Base-by-base conservation (phyloP, 2,113 vertebrate species). In the Arvicanthis niloticus region DNA sequence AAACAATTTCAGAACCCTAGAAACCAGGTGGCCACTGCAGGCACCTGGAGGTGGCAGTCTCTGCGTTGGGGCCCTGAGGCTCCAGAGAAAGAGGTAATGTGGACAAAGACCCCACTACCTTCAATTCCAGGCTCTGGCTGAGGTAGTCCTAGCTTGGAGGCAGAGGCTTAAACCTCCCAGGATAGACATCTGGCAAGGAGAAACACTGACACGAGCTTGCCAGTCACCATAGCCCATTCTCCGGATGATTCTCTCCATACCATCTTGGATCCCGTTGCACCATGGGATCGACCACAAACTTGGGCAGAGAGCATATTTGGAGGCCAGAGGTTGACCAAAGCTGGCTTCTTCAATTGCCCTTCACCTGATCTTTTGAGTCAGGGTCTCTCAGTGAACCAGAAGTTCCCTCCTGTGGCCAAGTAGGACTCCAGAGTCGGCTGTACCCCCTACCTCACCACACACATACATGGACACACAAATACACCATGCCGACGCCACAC, bases 291-390 rank as follows among this genome's bases (percentile, higher is more conserved):
- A 37, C 67, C 31, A 37, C 67, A 13, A 34, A 68, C 67, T 68
- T 0, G 51, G 77, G 1, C 75, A 42, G 37, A 21, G 0, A 0
- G 7, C 12, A 68, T 1, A 10, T 29, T 16, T 85, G 40, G 26
- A 65, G 40, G 8, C 40, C 29, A 62, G 82, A 45, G 13, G 15
- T 65, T 29, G 40, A 29, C 24, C 1, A 26, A 62, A 5, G 16
- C 26, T 31, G 24, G 31, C 82, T 19, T 42, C 16, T 40, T 85
- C 81, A 65, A 45, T 17, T 65, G 26, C 60, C 6, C 26, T 85
- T 15, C 37, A 40, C 70, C 58, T 84, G 7, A 10, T 45, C 26
- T 65, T 65, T 45, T 17, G 82, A 65, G 60, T 19, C 40, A 45
- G 60, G 58, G 22, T 42, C 56, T 42, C 81, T 62, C n/a, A 29